Base-by-base conservation (phyloP, 1,140 invertebrate genomes). In the Tetranychus urticae region DNA sequence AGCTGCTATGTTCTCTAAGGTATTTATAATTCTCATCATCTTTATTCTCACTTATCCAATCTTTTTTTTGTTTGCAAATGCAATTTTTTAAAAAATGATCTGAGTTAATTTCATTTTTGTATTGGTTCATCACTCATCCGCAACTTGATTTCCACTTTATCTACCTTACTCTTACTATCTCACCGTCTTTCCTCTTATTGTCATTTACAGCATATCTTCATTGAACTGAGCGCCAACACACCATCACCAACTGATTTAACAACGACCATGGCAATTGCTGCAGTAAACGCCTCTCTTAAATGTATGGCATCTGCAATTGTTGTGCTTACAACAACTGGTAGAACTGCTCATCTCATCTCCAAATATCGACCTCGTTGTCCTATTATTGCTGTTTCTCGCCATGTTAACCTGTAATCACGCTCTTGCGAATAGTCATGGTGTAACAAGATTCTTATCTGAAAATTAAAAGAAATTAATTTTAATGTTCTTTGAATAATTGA, bases 311-410 rank as follows among this genome's bases (percentile, higher is more conserved):
- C 84, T 36, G 91, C 91, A 36, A 96, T 99, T 66, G 84, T 92
- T 46, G 82, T 86, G 3, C 83, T 98, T 62, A 98, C 96, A 33
- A 97, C 93, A 1, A 86, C 86, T 56, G 96, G 96, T 57, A 71
- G 84, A 58, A 91, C 89, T 0, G 89, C 90, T 4, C 82, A 89
- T 74, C 75, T 92, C 62, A 80, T 97, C 63, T 84, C 91, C 65
- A 94, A 94, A 70, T 98, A 96, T 75, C 78, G 86, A 64, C 93
- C 94, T 57, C 79, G 86, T 56, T 97, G 93, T 71, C 94, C 94
- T 36, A 92, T 99, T 66, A 86, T 99, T 67, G 86, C 92, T 23
- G 86, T 99, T 37, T 97, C 93, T 1, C 76, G 94, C 31, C 31
- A 61, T n/a, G n/a, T n/a, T n/a, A n/a, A n/a, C n/a, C n/a, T n/a